phyloP scores from a whole-genome alignment of 2,888 invertebrate genomes.

The Hirtodrosophila histrioides region DNA sequence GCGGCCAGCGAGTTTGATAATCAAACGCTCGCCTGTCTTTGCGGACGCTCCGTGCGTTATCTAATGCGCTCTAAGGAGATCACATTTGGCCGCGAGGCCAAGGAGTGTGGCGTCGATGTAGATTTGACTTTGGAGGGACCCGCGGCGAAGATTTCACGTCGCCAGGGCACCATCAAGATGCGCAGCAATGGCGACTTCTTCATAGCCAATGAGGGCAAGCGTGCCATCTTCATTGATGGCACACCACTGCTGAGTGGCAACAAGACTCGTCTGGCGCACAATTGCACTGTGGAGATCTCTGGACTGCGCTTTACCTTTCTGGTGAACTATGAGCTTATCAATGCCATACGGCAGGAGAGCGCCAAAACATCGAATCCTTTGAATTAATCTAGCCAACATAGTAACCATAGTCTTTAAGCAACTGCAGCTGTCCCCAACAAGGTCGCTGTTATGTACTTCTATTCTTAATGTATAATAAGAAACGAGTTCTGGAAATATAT shows the following conservation, averaged over 20 bases:
- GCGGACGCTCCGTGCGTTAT: slow-evolving; percentile 96
- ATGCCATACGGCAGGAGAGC: slow-evolving; percentile 94
- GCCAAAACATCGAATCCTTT: slow-evolving; percentile 89
- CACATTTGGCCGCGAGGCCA: slow-evolving; percentile 95
- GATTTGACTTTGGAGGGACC: slow-evolving; percentile 97
- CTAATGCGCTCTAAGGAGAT: slow-evolving; percentile 98
- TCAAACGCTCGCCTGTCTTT: slow-evolving; percentile 95
- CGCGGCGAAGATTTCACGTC: slow-evolving; percentile 95
- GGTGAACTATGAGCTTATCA: slow-evolving; percentile 95
- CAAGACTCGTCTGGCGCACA: slow-evolving; percentile 95
- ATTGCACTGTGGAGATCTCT: slow-evolving; percentile 97
- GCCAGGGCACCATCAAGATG: slow-evolving; percentile 95
- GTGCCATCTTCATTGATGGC: slow-evolving; percentile 97
- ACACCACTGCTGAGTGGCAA: slow-evolving; percentile 94
- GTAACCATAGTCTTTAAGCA: slow-evolving; percentile 8
- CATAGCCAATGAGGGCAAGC: slow-evolving; percentile 96
- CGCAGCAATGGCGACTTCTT: slow-evolving; percentile 97
- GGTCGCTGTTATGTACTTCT: slow-evolving; percentile 40
- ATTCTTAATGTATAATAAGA: slow-evolving; percentile 44
- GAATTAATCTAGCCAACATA: slow-evolving; percentile 63
- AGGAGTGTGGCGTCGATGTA: slow-evolving; percentile 95
- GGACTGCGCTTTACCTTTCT: slow-evolving; percentile 96
- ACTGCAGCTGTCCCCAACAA: slow-evolving; percentile 22
- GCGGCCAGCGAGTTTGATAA: slow-evolving; percentile 94
- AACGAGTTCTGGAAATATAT: slow-evolving; percentile 54